Base-by-base conservation (phyloP, 1,140 invertebrate species). In the Caenorhabditis remanei region DNA sequence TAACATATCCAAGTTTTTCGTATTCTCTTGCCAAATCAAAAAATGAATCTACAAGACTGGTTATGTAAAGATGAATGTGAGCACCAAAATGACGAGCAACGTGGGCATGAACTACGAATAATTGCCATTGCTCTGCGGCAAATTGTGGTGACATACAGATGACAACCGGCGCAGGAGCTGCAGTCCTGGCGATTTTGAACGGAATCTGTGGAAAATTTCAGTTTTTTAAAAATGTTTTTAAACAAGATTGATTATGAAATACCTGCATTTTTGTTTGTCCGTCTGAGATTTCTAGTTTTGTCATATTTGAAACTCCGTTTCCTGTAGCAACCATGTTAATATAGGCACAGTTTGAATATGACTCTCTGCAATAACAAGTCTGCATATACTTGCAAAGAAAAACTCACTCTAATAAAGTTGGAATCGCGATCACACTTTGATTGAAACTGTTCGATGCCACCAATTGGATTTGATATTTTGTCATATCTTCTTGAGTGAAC, bases 101-200 rank as follows among this genome's bases (percentile, higher is more conserved):
- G 50, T 86, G 85, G 1, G 55, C 24, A 41, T 58, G 56, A 16
- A 79, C 13, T 5, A 86, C 50, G 7, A 82, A 21, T 41, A 48
- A 40, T 21, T 86, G 85, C 85, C 85, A 86, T 19, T 86, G 85
- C 50, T 86, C 85, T 67, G 48, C 63, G 3, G 43, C 85, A 19
- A 86, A 86, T 40, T 67, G 55, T 14, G 85, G 85, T 0, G 85
- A 71, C 13, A 86, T 79, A 43, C 85, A 86, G 21, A 50, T 71
- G 21, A 79, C 65, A 5, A 86, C 85, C 9, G 61, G 32, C 8
- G 61, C 61, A 32, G 61, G 61, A 63, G 61, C 61, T 32, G 61
- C 8, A 32, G 61, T 63, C 32, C 32, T 63, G 14, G 21, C 61
- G 2, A 63, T 40, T 63, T 63, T 24, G 7, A 63, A 63, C 14